Evolutionary conservation across 2,888 invertebrate genomes (phyloP), one percentile per base, ranked within the genome.

Genomic region (Micoletzkya japonica): DNA sequence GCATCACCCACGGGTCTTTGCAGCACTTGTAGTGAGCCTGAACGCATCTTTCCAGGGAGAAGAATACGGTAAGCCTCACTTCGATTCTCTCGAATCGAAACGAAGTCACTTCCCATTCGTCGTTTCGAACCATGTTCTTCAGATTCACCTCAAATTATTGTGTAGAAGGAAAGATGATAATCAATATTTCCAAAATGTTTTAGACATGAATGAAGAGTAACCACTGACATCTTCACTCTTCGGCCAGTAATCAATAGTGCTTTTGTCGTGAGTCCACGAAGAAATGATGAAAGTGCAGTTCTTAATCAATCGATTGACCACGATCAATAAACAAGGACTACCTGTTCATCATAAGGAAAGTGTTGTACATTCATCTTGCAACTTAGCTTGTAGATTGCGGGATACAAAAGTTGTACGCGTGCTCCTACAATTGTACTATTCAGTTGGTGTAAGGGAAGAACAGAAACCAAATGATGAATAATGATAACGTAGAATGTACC

Each of bases 261-360:
- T 73, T 70, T 74, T 80, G 70, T 83, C 82, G 58, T 80, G 77
- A 0, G 84, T 84, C 84, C 84, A 84, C 34, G 80, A 80, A 10
- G 82, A 82, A 49, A 84, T 84, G 61, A 84, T 83, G 72, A 84
- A 84, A n/a, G 75, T 81, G 72, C 84, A 84, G 60, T 84, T 84
- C 74, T 83, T 76, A 26, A 44, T 34, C 26, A 52, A 75, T 74
- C 70, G 76, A 76, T 72, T 72, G 72, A 50, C 69, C 73, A 68
- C n/a, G 57, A 73, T 20, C 72, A 73, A 37, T 44, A n/a, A n/a
- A n/a, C n/a, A n/a, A n/a, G n/a, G 26, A 36, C 37, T 32, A 66
- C 58, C 60, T 68, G 70, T 39, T 77, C 75, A 56, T 83, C 82
- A 71, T 81, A 83, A 4, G 82, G 82, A 52, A 83, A 83, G 77